Base-by-base conservation (phyloP, 2,797 vertebrate genomes). In the Neosilurus hyrtlii region DNA sequence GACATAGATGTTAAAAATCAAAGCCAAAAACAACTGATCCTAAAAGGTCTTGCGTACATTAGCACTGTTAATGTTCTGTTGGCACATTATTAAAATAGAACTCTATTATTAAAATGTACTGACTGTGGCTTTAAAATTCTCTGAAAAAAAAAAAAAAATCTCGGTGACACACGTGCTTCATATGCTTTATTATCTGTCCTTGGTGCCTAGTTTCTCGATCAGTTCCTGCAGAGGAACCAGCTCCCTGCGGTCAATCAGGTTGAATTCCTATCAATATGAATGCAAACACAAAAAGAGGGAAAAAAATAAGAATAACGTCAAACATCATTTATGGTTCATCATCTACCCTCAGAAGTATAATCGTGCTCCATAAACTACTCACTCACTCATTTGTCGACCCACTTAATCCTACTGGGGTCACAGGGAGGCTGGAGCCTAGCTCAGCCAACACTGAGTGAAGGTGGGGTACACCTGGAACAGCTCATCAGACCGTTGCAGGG, bases 131-230 rank as follows among this genome's bases (percentile, higher is more conserved):
- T 75, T 59, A 59, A 57, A 37, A 75, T 59, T 68, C 37, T 51
- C 37, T 83, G 43, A 71, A 24, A 8, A 49, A 62, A 51, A 49
- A 3, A 51, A 35, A 43, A 77, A 62, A 24, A 61, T 61, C 43
- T 76, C 30, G 16, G 11, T 76, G 57, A 56, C 20, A 22, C 0
- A 52, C 15, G 30, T 73, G 24, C 6, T 20, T 30, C 24, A 35
- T 15, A 7, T 51, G n/a, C 43, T 20, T 98, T 80, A 95, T 96
- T 97, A 99, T 99, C 98, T 96, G 90, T 99, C 98, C 92, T 99
- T 99, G 54, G 98, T 97, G 24, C 97, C 99, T 91, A 99, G 96
- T 91, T 99, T 99, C 93, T 99, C 98, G 88, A 99, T 99, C 92
- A 99, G 94, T 94, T 99, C 98, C 93, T 99, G 98, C 85, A 99